Conservation (phyloP, 2,113 vertebrate species). For the Ifrita kowaldi region DNA sequence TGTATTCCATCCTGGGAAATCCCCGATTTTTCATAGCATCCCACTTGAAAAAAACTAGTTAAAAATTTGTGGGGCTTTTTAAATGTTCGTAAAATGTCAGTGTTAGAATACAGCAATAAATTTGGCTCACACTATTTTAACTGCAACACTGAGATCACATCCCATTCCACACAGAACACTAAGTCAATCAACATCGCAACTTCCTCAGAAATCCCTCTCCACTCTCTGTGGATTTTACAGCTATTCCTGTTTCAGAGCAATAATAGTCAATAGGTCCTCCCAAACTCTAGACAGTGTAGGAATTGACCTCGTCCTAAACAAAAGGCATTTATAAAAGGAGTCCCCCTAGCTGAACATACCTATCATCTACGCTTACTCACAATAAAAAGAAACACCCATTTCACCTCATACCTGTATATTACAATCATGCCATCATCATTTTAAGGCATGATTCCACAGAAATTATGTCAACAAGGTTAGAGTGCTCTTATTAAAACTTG, state of each 20-base stretch:
- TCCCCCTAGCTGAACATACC: not conserved
- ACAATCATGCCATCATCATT: not conserved
- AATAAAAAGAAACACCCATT: not conserved
- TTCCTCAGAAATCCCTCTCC: not conserved
- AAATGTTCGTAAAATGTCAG: not conserved
- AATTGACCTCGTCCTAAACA: not conserved
- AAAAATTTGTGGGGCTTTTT: not conserved
- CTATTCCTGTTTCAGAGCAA: not conserved
- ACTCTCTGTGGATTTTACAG: not conserved
- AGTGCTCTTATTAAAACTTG: not conserved
- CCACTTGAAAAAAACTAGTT: not conserved
- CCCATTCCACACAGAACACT: not conserved
- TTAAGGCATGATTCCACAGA: not conserved
- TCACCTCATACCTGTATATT: not conserved
- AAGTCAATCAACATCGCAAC: rapidly evolving
- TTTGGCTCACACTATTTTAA: not conserved
- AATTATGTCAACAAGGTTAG: not conserved
- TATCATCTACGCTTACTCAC: not conserved
- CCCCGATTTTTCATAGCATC: not conserved
- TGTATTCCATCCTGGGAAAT: not conserved
- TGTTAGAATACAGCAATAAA: not conserved
- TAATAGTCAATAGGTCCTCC: not conserved
- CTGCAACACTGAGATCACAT: not conserved
- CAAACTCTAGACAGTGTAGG: not conserved
- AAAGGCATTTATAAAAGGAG: not conserved